phyloP scores from a whole-genome alignment of 2,113 vertebrate genomes.

The Coptodon bakossiorum region DNA sequence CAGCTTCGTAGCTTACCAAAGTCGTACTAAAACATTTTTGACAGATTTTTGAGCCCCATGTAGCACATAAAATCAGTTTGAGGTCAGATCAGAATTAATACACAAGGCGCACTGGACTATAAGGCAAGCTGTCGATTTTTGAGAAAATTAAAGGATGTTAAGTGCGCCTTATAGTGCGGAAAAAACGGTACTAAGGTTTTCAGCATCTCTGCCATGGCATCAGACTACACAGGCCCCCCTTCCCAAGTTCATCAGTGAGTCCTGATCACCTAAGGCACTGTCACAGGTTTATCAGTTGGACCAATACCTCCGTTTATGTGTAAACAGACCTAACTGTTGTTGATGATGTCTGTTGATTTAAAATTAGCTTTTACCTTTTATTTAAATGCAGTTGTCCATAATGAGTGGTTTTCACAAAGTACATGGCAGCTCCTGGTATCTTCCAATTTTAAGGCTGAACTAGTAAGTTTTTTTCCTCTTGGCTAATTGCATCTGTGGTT shows the following conservation, averaged over 20 bases:
- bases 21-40: too few relatives aligned
- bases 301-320: neutral
- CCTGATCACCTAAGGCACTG: neutral
- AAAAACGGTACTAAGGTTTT: neutral
- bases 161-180: too few relatives aligned
- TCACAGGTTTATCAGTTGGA: neutral
- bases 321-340: neutral
- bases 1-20: too few relatives aligned
- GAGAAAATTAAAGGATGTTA: too few relatives aligned
- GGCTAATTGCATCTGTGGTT: neutral
- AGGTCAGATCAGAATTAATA: too few relatives aligned
- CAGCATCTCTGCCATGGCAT: neutral
- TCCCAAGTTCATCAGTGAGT: neutral
- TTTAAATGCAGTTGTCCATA: accelerated
- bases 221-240: neutral
- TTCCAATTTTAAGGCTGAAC: neutral
- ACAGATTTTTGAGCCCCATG: too few relatives aligned
- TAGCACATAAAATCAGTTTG: too few relatives aligned
- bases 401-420: neutral
- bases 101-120: too few relatives aligned
- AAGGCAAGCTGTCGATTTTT: too few relatives aligned
- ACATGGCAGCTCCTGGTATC: neutral
- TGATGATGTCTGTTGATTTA: neutral
- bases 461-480: neutral
- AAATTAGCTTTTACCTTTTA: neutral